Conservation (phyloP, 2,113 vertebrate species). For the Gymnorhina tibicen region DNA sequence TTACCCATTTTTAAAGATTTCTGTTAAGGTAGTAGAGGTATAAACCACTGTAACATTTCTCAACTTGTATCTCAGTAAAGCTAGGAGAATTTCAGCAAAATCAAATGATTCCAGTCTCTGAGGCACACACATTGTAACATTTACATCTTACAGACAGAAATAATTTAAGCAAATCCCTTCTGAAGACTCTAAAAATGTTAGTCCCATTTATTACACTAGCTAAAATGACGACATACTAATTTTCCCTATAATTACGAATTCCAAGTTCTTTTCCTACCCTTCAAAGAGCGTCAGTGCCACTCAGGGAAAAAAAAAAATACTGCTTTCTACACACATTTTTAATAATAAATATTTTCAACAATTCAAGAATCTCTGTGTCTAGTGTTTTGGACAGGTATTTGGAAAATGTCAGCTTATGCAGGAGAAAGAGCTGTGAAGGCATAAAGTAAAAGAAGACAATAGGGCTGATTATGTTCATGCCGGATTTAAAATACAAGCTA, state of each 20-base stretch:
- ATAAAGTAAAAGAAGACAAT: slow-evolving; percentile 7
- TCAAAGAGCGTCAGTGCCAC: neutral
- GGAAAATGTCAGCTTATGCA: neutral
- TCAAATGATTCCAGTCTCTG: neutral
- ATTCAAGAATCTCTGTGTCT: neutral
- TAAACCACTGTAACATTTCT: neutral
- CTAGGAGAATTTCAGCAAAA: neutral
- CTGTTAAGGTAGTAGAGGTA: neutral
- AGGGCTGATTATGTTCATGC: neutral
- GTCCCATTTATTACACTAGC: neutral
- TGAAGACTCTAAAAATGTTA: neutral
- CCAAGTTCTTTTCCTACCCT: neutral
- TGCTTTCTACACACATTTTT: neutral
- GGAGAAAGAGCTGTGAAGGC: slow-evolving; percentile 26
- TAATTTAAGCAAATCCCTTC: neutral
- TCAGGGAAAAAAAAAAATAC: neutral
- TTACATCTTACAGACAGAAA: neutral
- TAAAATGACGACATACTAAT: neutral
- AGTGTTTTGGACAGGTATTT: neutral
- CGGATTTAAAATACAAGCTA: slow-evolving; percentile 32
- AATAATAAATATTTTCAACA: slow-evolving; percentile 17
- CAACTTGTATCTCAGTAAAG: neutral
- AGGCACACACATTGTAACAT: slow-evolving; percentile 21
- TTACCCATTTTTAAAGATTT: neutral
- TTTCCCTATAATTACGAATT: neutral